phyloP scores from a whole-genome alignment of 2,113 vertebrate species.

The Nothoprocta pentlandii region DNA sequence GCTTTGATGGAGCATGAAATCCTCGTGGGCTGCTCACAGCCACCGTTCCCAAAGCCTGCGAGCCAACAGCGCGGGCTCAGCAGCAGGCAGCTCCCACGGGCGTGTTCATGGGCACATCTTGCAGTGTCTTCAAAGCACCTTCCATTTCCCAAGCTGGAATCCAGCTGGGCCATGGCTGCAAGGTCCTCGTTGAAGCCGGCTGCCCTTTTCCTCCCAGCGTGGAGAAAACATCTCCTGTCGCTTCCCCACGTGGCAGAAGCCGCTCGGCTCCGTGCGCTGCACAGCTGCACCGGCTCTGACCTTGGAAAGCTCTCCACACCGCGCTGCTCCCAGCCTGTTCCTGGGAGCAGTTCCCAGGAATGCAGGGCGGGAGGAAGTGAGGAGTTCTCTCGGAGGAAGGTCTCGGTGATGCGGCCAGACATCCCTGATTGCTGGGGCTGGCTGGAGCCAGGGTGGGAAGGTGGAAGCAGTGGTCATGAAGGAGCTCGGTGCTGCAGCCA shows the following conservation, averaged over 20 bases:
- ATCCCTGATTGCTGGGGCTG: not conserved
- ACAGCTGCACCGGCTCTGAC: not conserved
- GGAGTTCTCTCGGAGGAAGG: not conserved
- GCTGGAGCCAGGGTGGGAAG: not conserved
- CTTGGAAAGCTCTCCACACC: not conserved
- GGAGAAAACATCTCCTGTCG: too few species aligned
- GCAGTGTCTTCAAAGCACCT: not conserved
- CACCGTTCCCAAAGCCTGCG: not conserved
- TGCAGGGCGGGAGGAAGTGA: not conserved
- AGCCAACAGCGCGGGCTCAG: not conserved
- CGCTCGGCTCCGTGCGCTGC: not conserved
- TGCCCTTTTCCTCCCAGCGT: too few species aligned
- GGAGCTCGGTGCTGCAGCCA: not conserved
- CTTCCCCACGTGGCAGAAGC: too few species aligned
- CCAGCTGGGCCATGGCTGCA: not conserved
- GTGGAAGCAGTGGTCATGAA: not conserved
- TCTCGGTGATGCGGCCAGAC: not conserved
- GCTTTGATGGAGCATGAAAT: rapidly evolving
- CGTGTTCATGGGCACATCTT: not conserved
- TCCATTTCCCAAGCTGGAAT: not conserved
- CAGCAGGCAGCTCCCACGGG: not conserved
- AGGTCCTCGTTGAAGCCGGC: rapidly evolving
- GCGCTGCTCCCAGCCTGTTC: not conserved
- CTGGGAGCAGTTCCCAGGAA: not conserved
- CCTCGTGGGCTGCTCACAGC: rapidly evolving